Conservation (phyloP, 1,140 invertebrate species). For the Diplogasteroides magnus region DNA sequence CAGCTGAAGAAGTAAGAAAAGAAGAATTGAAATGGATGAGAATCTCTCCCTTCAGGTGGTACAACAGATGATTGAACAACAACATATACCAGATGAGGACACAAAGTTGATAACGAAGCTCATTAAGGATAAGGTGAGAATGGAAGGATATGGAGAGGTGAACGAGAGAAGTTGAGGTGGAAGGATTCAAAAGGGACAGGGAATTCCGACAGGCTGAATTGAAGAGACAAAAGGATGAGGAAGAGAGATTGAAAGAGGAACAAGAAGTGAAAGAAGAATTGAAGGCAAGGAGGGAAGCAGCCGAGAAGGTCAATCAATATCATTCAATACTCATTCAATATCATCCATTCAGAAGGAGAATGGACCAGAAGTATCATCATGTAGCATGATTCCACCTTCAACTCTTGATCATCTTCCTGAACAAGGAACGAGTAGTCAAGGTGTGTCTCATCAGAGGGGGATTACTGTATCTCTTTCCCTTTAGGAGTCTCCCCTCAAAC, state of each 20-base stretch:
- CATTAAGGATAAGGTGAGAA: constrained; percentile 51
- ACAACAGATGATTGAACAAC: constrained; percentile 88
- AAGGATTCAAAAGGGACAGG: constrained; percentile 51
- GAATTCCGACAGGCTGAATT: constrained; percentile 44
- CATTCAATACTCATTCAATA: not conserved
- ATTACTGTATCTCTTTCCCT: not conserved
- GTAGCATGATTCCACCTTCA: not conserved
- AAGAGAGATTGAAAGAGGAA: constrained; percentile 42
- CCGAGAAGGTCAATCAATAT: constrained; percentile 29
- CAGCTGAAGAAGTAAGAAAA: constrained; percentile 75
- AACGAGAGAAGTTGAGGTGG: constrained; percentile 36
- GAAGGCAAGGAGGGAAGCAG: constrained; percentile 17
- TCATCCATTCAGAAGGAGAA: not conserved
- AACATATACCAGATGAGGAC: constrained; percentile 67
- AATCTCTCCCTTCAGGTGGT: constrained; percentile 58
- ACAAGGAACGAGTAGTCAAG: too few species aligned
- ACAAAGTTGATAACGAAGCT: constrained; percentile 50
- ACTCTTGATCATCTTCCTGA: not conserved
- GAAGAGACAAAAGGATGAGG: constrained; percentile 48
- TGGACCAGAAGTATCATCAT: too few species aligned
- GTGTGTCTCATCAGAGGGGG: too few species aligned
- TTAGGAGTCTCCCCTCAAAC: constrained; percentile 17
- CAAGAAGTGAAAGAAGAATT: constrained; percentile 46
- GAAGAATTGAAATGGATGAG: not conserved
- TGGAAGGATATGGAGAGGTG: not conserved